Evolutionary conservation across 2,797 vertebrate genomes (phyloP).

Genomic region (Arrhamphus sclerolepis): DNA sequence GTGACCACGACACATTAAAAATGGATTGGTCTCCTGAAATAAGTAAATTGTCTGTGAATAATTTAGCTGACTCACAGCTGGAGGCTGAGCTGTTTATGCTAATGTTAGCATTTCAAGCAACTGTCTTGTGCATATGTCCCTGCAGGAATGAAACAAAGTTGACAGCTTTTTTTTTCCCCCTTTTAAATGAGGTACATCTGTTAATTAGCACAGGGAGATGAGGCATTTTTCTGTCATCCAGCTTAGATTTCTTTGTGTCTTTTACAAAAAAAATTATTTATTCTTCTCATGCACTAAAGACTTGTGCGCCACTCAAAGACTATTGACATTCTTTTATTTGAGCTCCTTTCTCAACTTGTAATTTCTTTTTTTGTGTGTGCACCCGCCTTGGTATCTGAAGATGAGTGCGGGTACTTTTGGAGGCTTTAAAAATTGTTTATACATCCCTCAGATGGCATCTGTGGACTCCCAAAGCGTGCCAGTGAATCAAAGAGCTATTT

Average conservation of each 20-base stretch:
- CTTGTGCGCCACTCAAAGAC: constrained; percentile 25
- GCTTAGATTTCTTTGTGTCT: neutral
- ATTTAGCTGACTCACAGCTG: constrained; percentile 65
- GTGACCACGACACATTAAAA: constrained; percentile 78
- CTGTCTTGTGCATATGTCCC: constrained; percentile 47
- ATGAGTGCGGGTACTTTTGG: constrained; percentile 29
- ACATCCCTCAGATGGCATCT: constrained; percentile 39
- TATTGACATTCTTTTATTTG: constrained; percentile 45
- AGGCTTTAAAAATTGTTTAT: constrained; percentile 57
- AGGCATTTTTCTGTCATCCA: constrained; percentile 11
- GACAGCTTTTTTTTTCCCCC: constrained; percentile 11
- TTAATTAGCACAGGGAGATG: constrained; percentile 28
- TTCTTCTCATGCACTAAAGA: constrained; percentile 15
- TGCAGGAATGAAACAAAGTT: constrained; percentile 25
- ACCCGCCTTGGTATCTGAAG: constrained; percentile 30
- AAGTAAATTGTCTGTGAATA: constrained; percentile 79
- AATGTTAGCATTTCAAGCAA: constrained; percentile 75
- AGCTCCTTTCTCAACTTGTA: constrained; percentile 16
- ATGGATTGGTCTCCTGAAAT: constrained; percentile 74
- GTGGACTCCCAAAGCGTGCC: constrained; percentile 24
- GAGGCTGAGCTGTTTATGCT: constrained; percentile 68
- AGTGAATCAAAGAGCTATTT: constrained; percentile 32
- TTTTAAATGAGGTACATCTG: constrained; percentile 38
- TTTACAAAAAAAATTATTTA: constrained; percentile 49
- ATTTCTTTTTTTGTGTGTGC: constrained; percentile 4